Percentiles rank a stretch among this genome's conserved stretches.
These are phyloP conservation scores for Chiroxiphia lanceolata DNA, from an alignment of 2,797 vertebrate species.

Conservation along the genomic window DNA sequence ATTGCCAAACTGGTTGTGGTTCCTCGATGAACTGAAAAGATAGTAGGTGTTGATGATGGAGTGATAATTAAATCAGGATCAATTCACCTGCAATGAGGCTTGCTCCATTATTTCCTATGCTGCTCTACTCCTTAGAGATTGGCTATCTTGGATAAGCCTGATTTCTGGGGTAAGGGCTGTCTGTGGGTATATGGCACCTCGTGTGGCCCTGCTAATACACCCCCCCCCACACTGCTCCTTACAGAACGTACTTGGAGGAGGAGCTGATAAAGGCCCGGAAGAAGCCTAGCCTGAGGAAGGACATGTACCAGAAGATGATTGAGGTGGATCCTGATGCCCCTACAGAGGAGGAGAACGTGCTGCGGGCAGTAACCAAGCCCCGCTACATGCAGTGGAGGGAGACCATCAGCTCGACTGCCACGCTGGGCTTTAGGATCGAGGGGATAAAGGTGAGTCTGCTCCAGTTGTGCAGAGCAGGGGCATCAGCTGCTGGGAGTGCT, in stretches of 20 bases:
- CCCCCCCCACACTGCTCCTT: background rate
- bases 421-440: slow-evolving; percentile 94
- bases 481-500: background rate
- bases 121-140: background rate
- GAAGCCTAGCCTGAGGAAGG: slow-evolving; percentile 93
- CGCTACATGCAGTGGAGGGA: slow-evolving; percentile 99
- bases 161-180: background rate
- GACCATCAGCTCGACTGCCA: slow-evolving; percentile 96
- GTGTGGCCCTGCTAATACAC: background rate
- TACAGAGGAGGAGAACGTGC: slow-evolving; percentile 83
- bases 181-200: background rate
- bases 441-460: slow-evolving; percentile 90
- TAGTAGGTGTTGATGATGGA: background rate
- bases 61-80: background rate
- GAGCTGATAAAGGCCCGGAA: slow-evolving; percentile 95
- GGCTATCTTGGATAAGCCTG: background rate
- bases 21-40: background rate
- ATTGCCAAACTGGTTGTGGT: background rate
- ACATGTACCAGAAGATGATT: slow-evolving; percentile 98
- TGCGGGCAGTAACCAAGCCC: slow-evolving; percentile 92
- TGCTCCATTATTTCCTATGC: background rate
- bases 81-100: accelerated
- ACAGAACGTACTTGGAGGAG: slow-evolving; percentile 95
- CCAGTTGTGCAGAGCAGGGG: no score
- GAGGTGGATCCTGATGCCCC: slow-evolving; percentile 92